Conservation (phyloP, 2,888 invertebrate genomes). For the Drosophila birchii region DNA sequence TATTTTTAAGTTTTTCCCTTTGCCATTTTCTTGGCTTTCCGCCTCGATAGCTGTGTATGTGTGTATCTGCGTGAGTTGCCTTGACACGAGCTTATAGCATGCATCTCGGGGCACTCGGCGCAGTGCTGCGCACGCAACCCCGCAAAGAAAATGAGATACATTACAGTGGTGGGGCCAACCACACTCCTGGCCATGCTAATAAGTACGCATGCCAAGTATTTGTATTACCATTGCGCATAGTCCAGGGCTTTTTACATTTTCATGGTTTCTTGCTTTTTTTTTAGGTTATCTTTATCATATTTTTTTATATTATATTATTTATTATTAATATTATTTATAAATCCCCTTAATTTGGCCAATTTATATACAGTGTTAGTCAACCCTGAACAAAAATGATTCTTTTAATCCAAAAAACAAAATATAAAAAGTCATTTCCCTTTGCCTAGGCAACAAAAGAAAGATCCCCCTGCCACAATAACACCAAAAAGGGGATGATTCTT, state of each 20-base stretch:
- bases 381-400: neutral
- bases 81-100: constrained; percentile 54
- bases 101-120: constrained; percentile 65
- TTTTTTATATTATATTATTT: too few relatives aligned
- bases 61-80: constrained; percentile 17
- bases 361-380: neutral
- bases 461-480: constrained; percentile 5
- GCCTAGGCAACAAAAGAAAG: constrained; percentile 7
- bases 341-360: neutral
- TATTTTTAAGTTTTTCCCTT: neutral
- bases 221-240: neutral
- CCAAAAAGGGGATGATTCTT: neutral
- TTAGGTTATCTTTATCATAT: too few relatives aligned
- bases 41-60: constrained; percentile 17
- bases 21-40: constrained; percentile 22
- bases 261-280: too few relatives aligned
- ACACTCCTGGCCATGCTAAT: constrained; percentile 11
- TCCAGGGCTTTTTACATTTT: neutral
- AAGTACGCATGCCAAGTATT: neutral
- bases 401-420: neutral
- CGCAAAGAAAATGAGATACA: constrained; percentile 7
- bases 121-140: constrained; percentile 68
- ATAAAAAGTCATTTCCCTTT: constrained; percentile 1
- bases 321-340: too few relatives aligned
- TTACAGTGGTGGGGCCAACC: neutral